These are phyloP conservation scores for Drosophila obscura DNA, from an alignment of 1,140 invertebrate genomes.

Conservation along the genomic window DNA sequence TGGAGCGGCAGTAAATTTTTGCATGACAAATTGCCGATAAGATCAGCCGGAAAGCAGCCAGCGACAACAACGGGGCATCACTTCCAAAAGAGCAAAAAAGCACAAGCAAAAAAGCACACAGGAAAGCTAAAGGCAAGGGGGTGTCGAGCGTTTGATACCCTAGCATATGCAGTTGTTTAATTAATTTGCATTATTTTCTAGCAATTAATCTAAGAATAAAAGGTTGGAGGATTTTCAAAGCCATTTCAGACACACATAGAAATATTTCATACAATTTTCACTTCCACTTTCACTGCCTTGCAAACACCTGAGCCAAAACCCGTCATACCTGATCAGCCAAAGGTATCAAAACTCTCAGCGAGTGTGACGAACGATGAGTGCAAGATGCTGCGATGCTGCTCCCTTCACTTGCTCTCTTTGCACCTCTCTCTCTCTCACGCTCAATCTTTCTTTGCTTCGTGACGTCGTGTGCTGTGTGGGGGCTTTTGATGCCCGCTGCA, in stretches of 20 bases:
- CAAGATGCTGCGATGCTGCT: conserved; percentile 19
- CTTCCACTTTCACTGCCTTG: no score
- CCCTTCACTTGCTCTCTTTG: conserved; percentile 15
- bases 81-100: conserved; percentile 44
- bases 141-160: no score
- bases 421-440: conserved; percentile 8
- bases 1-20: conserved; percentile 74
- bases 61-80: conserved; percentile 53
- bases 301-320: no score
- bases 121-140: background rate
- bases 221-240: no score
- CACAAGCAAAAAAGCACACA: background rate
- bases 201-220: no score
- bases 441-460: conserved; percentile 39
- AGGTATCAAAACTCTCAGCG: conserved; percentile 39
- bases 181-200: no score
- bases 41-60: conserved; percentile 61
- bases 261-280: no score
- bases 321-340: no score
- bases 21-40: conserved; percentile 82
- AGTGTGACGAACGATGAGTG: conserved; percentile 61
- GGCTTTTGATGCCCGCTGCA: conserved; percentile 51
- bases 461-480: conserved; percentile 78
- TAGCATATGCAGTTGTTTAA: no score
- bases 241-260: background rate